Evolutionary conservation across 2,888 invertebrate genomes (phyloP), one percentile per base, ranked within the genome.

Genomic region (Crossocerus cetratus): DNA sequence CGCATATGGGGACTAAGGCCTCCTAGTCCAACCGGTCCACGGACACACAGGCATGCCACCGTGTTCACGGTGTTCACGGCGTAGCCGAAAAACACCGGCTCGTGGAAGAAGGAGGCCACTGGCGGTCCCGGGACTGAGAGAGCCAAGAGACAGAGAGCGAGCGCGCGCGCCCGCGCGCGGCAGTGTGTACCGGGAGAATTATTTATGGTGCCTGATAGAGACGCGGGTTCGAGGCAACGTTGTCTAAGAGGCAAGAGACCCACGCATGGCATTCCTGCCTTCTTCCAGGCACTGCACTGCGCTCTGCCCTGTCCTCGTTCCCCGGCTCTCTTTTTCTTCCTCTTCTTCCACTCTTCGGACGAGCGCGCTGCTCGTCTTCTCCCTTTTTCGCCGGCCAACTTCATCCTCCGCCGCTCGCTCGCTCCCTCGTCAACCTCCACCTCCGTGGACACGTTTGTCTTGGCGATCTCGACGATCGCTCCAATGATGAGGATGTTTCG

Each of bases 141-240:
- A 21, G 43, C 21, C 43, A 18, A 32, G 32, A 22, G 11, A 23
- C 23, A 2, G 45, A 22, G 44, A 43, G 60, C 59, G 59, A 65
- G 65, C 65, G 73, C 54, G 69, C n/a, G 65, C 68, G 44, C 53
- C 68, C 74, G 66, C 62, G 62, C 49, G 49, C 4, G 21, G 63
- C 75, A 68, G 66, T 59, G 32, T 32, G 68, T 69, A 63, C 73
- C 66, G 67, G 72, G 69, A 84, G 89, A 88, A 89, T 90, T 89
- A 90, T 90, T 90, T 90, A 89, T 89, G 89, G 87, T 88, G 86
- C 86, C 88, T 89, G 89, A 90, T 90, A 89, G 89, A 90, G 89
- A 89, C 86, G 88, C 89, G 88, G 86, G 83, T 84, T 82, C 78
- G 86, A 84, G 80, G 84, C 74, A 85, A 83, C 86, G 86, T 87